Evolutionary conservation across 2,113 vertebrate genomes (phyloP), one percentile per base, ranked within the genome.

Genomic region (Zingel zingel): DNA sequence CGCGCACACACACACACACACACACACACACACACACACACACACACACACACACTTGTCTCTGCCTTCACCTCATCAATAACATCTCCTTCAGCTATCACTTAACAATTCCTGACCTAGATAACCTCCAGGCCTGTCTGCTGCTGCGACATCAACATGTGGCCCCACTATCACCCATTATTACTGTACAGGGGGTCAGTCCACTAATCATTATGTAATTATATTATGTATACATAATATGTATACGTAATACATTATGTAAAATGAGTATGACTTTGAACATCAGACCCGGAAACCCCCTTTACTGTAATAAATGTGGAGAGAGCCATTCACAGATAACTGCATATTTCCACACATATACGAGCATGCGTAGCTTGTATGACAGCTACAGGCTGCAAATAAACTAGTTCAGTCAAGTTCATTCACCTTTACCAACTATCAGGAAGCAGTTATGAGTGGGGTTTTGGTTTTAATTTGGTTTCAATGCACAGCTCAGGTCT

Each of bases 401-500:
- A 33, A 33, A 33, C 30, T 33, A 33, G 30, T 33, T 5, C 30
- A 33, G 30, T 33, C 4, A 33, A 5, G 30, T 14, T 47, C 3
- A 7, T 23, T 56, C 11, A 13, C 10, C 13, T 15, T 27, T 25
- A 58, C 14, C 25, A 59, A 3, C 9, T 14, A 0, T 33, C 25
- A 30, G 25, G 27, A 59, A 33, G 30, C 30, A 23, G 6, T 67
- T 51, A 2, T 33, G 6, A 33, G 30, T 33, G 30, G 30, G 30
- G 30, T 33, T 33, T 33, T 5, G 33, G 33, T 33, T 33, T 33
- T 33, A 43, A 43, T 43, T 43, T 43, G 39, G 39, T n/a, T 54
- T 71, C 30, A 48, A 19, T 14, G n/a, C 8, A 21, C 64, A 12
- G 81, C 78, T 86, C 76, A 27, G 30, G 21, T 64, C 65, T 76